Percentiles rank a stretch among this genome's conserved stretches.
These are phyloP conservation scores for Brotula barbata DNA, from an alignment of 2,797 vertebrate genomes.

Conservation along the genomic window DNA sequence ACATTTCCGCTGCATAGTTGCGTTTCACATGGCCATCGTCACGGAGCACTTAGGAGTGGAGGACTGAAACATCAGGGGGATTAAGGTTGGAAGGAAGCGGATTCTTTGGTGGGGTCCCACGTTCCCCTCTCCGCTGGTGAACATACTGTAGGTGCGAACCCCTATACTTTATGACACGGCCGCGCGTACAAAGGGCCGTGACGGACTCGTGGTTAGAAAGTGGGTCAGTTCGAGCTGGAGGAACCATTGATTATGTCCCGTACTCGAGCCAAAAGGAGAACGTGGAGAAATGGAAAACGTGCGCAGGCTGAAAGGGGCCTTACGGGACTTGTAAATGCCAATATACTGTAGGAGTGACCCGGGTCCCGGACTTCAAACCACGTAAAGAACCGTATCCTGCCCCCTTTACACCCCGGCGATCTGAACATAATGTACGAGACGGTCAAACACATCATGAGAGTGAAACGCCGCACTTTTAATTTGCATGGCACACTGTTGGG, in stretches of 20 bases:
- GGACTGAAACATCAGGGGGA: conserved; percentile 59
- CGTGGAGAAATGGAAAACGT: conserved; percentile 48
- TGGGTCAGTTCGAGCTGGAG: conserved; percentile 58
- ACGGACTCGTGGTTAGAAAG: conserved; percentile 49
- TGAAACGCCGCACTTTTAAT: conserved; percentile 33
- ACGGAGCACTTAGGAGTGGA: conserved; percentile 57
- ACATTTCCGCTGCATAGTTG: conserved; percentile 59
- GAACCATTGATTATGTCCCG: conserved; percentile 45
- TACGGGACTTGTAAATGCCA: conserved; percentile 35
- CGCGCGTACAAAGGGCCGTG: conserved; percentile 35
- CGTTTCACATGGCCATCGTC: conserved; percentile 54
- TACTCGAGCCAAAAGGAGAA: conserved; percentile 43
- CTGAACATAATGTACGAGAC: background rate
- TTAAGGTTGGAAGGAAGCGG: conserved; percentile 65
- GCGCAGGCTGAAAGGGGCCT: conserved; percentile 43
- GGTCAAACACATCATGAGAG: conserved; percentile 17
- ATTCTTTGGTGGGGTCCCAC: conserved; percentile 59
- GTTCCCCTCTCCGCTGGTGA: conserved; percentile 35
- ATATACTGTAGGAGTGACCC: conserved; percentile 31
- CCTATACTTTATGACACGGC: conserved; percentile 51
- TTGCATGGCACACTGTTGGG: conserved; percentile 34
- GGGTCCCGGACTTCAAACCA: background rate
- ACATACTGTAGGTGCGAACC: conserved; percentile 44
- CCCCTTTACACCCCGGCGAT: too few species aligned
- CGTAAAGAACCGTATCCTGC: too few species aligned